phyloP scores from a whole-genome alignment of 2,113 vertebrate species.

The Pseudolaguvia tuberculata region DNA sequence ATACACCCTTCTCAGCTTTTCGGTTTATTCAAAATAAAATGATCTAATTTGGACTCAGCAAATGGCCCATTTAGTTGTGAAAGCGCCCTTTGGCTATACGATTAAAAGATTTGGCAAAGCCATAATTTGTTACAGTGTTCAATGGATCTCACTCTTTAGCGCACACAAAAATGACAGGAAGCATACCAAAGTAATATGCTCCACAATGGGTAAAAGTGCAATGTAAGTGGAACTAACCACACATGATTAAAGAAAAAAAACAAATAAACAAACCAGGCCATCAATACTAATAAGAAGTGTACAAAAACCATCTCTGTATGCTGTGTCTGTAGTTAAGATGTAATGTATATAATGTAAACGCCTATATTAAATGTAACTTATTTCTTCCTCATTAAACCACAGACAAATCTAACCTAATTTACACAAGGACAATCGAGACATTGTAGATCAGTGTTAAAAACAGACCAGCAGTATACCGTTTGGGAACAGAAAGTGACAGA shows the following conservation, averaged over 20 bases:
- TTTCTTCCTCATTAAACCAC: conserved; percentile 11
- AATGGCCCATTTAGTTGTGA: conserved; percentile 13
- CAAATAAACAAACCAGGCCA: too few species aligned
- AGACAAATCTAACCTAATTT: neutral
- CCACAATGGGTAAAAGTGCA: conserved; percentile 43
- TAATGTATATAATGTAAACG: conserved; percentile 22
- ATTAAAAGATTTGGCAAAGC: conserved; percentile 23
- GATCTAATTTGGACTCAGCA: neutral
- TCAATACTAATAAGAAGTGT: conserved; percentile 35
- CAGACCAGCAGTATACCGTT: conserved; percentile 12
- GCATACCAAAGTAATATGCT: conserved; percentile 32
- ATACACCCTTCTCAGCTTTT: neutral
- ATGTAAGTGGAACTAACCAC: conserved; percentile 39
- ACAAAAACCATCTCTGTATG: conserved; percentile 36
- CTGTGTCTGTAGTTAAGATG: conserved; percentile 32
- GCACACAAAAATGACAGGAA: conserved; percentile 39
- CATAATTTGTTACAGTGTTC: conserved; percentile 41
- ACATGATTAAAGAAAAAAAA: conserved; percentile 23
- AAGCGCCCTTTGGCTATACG: conserved; percentile 20
- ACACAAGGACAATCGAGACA: conserved; percentile 9
- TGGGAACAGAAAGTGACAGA: neutral
- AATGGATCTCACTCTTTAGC: conserved; percentile 42
- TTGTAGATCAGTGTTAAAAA: conserved; percentile 6
- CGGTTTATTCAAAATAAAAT: neutral
- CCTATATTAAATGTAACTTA: conserved; percentile 10